A percentile compares a stretch with the other conserved stretches of the same genome.
phyloP scores from a whole-genome alignment of 2,797 vertebrate genomes.

The Falco novaeseelandiae region DNA sequence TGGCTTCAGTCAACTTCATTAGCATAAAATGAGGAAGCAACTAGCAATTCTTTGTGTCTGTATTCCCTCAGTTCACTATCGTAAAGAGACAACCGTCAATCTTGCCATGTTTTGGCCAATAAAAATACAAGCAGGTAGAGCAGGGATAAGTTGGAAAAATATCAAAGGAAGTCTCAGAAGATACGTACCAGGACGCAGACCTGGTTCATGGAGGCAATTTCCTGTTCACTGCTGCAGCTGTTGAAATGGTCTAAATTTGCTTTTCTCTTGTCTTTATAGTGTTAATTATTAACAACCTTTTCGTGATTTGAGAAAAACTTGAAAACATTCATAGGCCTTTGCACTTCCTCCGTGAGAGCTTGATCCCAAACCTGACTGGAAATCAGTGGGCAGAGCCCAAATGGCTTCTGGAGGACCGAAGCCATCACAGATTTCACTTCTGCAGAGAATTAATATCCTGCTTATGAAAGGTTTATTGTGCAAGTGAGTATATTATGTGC shows the following conservation, averaged over 20 bases:
- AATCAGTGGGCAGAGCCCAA: background rate
- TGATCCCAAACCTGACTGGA: background rate
- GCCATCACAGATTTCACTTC: background rate
- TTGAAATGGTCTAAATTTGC: background rate
- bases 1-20: background rate
- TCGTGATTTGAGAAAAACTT: background rate
- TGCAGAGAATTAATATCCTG: background rate
- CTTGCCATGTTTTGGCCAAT: background rate
- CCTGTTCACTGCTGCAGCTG: background rate
- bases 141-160: background rate
- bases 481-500: background rate
- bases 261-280: background rate
- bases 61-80: background rate
- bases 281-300: background rate
- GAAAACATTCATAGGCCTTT: background rate
- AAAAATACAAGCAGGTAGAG: slow-evolving; percentile 2
- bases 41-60: background rate
- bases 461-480: background rate
- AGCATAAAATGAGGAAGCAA: background rate
- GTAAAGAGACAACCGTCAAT: background rate
- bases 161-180: background rate
- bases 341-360: background rate
- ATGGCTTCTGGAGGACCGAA: background rate
- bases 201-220: background rate
- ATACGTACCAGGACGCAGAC: background rate